phyloP scores from a whole-genome alignment of 2,888 invertebrate genomes.

The Melanophora roralis region DNA sequence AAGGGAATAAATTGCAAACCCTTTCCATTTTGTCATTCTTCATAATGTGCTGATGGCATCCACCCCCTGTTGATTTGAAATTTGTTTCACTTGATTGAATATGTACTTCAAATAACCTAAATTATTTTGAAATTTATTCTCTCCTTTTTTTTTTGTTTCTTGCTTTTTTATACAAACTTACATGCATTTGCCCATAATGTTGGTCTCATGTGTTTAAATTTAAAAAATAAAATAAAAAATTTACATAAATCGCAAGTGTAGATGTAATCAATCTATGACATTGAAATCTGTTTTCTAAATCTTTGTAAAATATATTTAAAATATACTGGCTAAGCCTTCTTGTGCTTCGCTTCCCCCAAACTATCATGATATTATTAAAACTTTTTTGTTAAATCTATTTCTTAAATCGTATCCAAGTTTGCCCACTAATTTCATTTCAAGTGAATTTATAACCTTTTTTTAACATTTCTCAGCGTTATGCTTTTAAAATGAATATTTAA shows the following conservation, averaged over 20 bases:
- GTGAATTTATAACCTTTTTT: no score
- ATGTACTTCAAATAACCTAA: constrained; percentile 26
- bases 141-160: constrained; percentile 18
- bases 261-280: constrained; percentile 58
- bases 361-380: no score
- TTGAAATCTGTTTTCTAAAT: constrained; percentile 24
- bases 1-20: constrained; percentile 3
- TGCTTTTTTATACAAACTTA: not conserved
- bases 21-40: constrained; percentile 7
- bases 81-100: constrained; percentile 51
- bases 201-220: constrained; percentile 49
- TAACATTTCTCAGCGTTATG: no score
- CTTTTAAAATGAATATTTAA: no score
- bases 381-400: no score
- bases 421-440: no score
- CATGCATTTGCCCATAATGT: constrained; percentile 4
- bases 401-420: no score
- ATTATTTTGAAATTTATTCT: constrained; percentile 40
- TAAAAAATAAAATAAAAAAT: no score
- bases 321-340: no score
- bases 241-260: constrained; percentile 40
- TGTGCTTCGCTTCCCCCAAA: no score
- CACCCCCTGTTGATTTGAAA: constrained; percentile 40
- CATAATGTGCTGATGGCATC: constrained; percentile 7
- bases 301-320: not conserved